phyloP scores from a whole-genome alignment of 2,888 invertebrate species.

The Nemoura dubitans region DNA sequence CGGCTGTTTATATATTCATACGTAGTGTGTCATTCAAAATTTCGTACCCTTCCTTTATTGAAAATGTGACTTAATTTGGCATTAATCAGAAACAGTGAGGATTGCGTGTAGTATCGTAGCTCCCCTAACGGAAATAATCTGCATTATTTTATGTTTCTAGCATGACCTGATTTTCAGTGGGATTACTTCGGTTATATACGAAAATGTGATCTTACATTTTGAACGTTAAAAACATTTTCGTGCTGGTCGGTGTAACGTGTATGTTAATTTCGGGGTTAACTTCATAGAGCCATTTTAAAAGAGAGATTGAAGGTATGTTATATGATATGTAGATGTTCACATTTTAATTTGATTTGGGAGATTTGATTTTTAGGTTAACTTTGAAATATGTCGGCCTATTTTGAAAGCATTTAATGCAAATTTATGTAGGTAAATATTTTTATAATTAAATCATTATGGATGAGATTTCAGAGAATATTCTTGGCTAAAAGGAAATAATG shows the following conservation, averaged over 20 bases:
- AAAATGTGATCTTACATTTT: not conserved
- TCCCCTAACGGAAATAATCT: not conserved
- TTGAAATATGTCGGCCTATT: not conserved
- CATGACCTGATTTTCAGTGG: not conserved
- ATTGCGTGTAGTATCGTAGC: not conserved
- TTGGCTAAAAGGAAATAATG: no score
- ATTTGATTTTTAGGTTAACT: not conserved
- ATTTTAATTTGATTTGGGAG: not conserved
- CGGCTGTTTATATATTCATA: not conserved
- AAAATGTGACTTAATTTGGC: not conserved
- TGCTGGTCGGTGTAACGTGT: not conserved
- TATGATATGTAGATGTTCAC: not conserved
- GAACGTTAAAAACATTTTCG: not conserved
- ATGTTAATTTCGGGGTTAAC: not conserved
- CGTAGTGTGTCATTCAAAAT: not conserved
- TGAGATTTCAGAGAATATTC: not conserved
- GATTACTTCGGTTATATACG: not conserved
- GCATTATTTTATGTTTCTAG: not conserved
- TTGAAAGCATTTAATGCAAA: not conserved
- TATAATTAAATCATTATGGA: not conserved
- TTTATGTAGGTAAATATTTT: not conserved
- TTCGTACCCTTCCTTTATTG: not conserved
- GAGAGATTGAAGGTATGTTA: not conserved
- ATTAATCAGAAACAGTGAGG: not conserved
- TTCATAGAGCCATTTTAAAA: not conserved